Conservation (phyloP, 2,113 vertebrate species). For the Coptodon bakossiorum region DNA sequence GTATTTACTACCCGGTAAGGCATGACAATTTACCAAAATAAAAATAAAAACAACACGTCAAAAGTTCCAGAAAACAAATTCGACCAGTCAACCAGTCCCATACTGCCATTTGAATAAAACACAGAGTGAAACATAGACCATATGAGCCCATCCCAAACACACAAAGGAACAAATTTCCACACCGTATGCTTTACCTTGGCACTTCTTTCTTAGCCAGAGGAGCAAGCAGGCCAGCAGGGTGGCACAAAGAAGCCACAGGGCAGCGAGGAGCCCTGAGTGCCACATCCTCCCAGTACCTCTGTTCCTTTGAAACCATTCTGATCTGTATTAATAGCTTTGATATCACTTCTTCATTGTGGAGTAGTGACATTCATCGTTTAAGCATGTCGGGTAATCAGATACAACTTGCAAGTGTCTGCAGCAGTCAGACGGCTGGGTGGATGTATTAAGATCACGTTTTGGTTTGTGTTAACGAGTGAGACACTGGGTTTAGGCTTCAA, state of each 20-base stretch:
- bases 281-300: constrained; percentile 18
- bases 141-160: not conserved
- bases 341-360: constrained; percentile 16
- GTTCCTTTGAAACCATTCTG: not conserved
- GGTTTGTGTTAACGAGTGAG: not conserved
- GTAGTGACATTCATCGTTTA: not conserved
- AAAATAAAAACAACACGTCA: not conserved
- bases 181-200: not conserved
- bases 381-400: not conserved
- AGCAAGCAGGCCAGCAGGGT: constrained; percentile 1
- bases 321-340: constrained; percentile 41
- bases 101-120: not conserved
- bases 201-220: constrained; percentile 19
- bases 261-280: not conserved
- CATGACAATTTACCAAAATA: not conserved
- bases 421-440: not conserved
- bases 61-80: not conserved
- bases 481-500: not conserved
- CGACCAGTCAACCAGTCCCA: not conserved
- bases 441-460: not conserved
- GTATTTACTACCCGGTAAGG: not conserved
- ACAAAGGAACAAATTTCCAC: not conserved
- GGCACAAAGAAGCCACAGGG: not conserved
- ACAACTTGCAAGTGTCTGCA: not conserved
- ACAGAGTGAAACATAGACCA: not conserved